Evolutionary conservation across 92 coral and sea anemone genomes (phyloP).

Genomic region (Parazoanthus atlanticus): DNA sequence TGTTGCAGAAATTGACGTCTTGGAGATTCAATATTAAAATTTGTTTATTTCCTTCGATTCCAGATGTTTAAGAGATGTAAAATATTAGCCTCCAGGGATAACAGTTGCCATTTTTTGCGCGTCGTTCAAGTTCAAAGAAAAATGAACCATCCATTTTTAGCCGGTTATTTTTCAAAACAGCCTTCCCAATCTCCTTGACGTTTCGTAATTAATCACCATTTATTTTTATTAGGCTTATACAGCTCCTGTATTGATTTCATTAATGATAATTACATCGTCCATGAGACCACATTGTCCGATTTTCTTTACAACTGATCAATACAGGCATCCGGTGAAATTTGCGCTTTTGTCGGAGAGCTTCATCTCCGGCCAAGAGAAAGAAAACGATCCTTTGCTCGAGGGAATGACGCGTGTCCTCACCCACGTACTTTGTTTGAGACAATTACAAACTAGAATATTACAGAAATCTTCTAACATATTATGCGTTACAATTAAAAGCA

Average conservation of each 20-base stretch:
- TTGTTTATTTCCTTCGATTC: conserved; percentile 30
- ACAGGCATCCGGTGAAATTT: conserved; percentile 18
- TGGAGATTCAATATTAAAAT: conserved; percentile 11
- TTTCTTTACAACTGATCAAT: background rate
- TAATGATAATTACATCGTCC: conserved; percentile 20
- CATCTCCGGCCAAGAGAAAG: background rate
- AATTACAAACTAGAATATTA: background rate
- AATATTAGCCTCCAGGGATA: background rate
- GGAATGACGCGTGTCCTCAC: background rate
- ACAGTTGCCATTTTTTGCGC: background rate
- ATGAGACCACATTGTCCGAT: background rate
- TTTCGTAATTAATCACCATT: conserved; percentile 9
- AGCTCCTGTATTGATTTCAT: conserved; percentile 4
- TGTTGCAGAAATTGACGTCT: background rate
- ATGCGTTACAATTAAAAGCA: background rate
- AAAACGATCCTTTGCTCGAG: conserved; percentile 2
- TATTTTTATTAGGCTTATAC: background rate
- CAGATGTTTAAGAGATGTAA: conserved; percentile 17
- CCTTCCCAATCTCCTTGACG: background rate
- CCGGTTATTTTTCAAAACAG: conserved; percentile 10
- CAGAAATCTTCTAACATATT: background rate
- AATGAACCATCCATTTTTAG: background rate
- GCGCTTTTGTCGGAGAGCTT: background rate
- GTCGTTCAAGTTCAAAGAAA: background rate
- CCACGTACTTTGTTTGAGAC: background rate